phyloP scores from a whole-genome alignment of 2,888 invertebrate species.

The Parascotia fuliginaria region DNA sequence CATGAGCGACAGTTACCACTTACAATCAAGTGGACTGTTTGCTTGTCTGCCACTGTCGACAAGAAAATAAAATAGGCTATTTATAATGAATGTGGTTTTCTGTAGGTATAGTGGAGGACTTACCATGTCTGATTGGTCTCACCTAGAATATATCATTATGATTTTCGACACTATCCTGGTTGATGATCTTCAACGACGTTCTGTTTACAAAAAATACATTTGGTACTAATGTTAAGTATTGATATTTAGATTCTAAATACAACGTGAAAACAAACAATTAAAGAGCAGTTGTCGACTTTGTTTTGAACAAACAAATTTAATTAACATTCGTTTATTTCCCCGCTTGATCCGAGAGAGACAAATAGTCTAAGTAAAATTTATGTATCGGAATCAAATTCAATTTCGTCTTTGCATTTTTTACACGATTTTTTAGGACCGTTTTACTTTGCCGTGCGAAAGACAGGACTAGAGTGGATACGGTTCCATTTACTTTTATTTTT shows the following conservation, averaged over 20 bases:
- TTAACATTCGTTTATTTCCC: conserved; percentile 79
- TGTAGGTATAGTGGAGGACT: no score
- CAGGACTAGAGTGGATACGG: conserved; percentile 60
- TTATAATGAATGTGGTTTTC: no score
- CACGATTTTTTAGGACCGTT: conserved; percentile 76
- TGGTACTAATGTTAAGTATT: background rate
- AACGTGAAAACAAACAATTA: conserved; percentile 69
- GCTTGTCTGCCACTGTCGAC: no score
- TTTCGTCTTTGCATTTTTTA: conserved; percentile 84
- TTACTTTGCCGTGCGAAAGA: conserved; percentile 58
- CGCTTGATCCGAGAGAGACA: conserved; percentile 81
- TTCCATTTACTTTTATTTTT: no score
- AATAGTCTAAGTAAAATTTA: conserved; percentile 85
- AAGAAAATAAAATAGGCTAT: no score
- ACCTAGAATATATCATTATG: no score
- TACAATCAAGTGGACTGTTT: no score
- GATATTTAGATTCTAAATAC: conserved; percentile 19
- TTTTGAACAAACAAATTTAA: conserved; percentile 79
- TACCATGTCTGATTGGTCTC: no score
- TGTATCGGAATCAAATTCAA: conserved; percentile 85
- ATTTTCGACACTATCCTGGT: no score
- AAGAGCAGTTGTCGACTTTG: conserved; percentile 70
- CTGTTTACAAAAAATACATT: background rate
- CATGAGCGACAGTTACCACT: no score
- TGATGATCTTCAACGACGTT: no score